Evolutionary conservation across 1,140 invertebrate species (phyloP), one percentile per base, ranked within the genome.

Genomic region (Leucophenga varia): DNA sequence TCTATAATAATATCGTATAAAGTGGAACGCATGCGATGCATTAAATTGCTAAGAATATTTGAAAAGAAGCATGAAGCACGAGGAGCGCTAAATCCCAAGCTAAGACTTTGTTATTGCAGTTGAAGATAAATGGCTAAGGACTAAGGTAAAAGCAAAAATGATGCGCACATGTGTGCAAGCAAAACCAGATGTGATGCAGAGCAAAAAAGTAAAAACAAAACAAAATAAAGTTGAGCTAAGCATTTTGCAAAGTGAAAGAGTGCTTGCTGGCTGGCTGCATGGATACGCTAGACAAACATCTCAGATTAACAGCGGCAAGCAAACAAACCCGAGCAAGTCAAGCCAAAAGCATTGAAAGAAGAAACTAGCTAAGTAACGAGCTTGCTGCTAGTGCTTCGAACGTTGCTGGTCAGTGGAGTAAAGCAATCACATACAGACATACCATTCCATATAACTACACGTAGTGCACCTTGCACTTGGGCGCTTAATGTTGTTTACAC

Each of bases 21-120:
- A n/a, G n/a, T n/a, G n/a, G n/a, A n/a, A n/a, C n/a, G n/a, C n/a
- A n/a, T n/a, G n/a, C n/a, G n/a, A n/a, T n/a, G n/a, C 40, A 42
- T 42, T 16, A 42, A 31, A 42, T 42, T 25, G 16, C 40, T 13
- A 42, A 42, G 28, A 30, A 18, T 31, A 17, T 42, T 42, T 42
- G n/a, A n/a, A n/a, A 28, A 12, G 25, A 28, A 45, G 12, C 46
- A 55, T 53, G 63, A n/a, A n/a, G n/a, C n/a, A n/a, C n/a, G n/a
- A n/a, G 54, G 49, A 47, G 43, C 42, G 42, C 51, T 46, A 64
- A 61, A 69, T 64, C 61, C 64, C 39, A 47, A 43, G 52, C 55
- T 69, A 69, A 69, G 64, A 69, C 64, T 56, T 64, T 69, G 64
- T 69, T 64, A 64, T 69, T 69, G 64, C 60, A 53, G 64, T 57